Conservation (phyloP, 2,113 vertebrate genomes). For the Neodon shergylaensis region DNA sequence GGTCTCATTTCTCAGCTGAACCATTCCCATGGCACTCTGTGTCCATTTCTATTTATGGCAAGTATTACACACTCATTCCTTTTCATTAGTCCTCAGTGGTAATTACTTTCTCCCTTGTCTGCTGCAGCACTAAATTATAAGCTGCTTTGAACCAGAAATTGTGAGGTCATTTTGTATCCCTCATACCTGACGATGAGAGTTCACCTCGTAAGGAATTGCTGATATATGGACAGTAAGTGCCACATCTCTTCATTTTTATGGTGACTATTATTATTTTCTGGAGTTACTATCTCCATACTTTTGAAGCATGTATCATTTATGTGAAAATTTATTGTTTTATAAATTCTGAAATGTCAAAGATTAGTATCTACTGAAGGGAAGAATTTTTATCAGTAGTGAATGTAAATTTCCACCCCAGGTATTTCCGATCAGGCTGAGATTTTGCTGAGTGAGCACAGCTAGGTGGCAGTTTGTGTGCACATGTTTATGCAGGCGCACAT, state of each 20-base stretch:
- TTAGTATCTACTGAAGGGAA: neutral
- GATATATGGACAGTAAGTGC: neutral
- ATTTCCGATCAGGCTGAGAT: neutral
- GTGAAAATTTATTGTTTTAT: neutral
- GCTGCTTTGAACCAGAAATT: neutral
- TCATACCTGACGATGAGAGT: neutral
- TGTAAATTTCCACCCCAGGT: neutral
- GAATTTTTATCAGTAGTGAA: neutral
- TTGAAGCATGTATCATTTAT: neutral
- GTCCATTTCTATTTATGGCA: neutral
- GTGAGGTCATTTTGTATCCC: neutral
- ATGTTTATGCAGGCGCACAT: neutral
- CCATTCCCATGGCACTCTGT: neutral
- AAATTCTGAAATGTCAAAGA: neutral
- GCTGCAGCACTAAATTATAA: neutral
- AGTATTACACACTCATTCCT: neutral
- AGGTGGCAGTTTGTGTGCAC: neutral
- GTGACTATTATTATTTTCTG: neutral
- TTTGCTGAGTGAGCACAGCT: neutral
- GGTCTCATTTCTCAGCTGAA: neutral
- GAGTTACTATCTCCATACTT: neutral
- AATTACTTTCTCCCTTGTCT: neutral
- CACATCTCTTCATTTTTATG: neutral
- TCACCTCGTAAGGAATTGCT: neutral
- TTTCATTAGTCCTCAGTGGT: neutral